Base-by-base conservation (phyloP, 2,888 invertebrate species). In the Drosophila putrida region DNA sequence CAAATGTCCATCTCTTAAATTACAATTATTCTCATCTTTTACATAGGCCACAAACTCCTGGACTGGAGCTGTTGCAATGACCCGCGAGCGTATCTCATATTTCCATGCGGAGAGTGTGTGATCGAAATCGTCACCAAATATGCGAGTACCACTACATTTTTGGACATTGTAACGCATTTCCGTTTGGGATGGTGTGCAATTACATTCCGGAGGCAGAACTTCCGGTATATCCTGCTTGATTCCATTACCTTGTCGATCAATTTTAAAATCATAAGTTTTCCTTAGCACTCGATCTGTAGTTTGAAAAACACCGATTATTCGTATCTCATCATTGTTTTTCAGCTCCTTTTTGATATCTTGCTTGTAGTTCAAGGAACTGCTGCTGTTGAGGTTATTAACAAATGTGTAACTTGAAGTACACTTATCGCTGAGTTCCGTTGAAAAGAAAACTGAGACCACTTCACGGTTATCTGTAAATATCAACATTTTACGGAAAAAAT, bases 61-160 rank as follows among this genome's bases (percentile, higher is more conserved):
- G 11, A 0, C 2, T 15, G 6, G 10, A 20, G 31, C n/a, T 0
- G 1, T 0, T 11, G 13, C 3, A 1, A 8, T 2, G 8, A 13
- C 6, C 13, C 9, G 38, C 9, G 10, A 11, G 4, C 60, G 54
- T 8, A 64, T 0, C 10, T 74, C 69, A 4, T 58, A 13, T 0
- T 2, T 10, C 60, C 63, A 74, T 0, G 13, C 9, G 4, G n/a
- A 2, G 20, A 60, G n/a, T 4, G 1, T 0, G 0, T 35, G 25
- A 8, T 50, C 0, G 4, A 75, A 75, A 9, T 61, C 20, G n/a
- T 75, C 70, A 2, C 55, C 4, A 36, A 65, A 75, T 2, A 75
- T 47, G 5, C 27, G 36, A 10, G 4, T 6, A 8, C 11, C 50
- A 2, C 33, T 50, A 13, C 58, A 39, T 4, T 9, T 1, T 10